A percentile compares a stretch with the other conserved stretches of the same genome.
Conservation (phyloP, 37 sponge, comb jelly and placozoan genomes). For the Amphimedon queenslandica region DNA sequence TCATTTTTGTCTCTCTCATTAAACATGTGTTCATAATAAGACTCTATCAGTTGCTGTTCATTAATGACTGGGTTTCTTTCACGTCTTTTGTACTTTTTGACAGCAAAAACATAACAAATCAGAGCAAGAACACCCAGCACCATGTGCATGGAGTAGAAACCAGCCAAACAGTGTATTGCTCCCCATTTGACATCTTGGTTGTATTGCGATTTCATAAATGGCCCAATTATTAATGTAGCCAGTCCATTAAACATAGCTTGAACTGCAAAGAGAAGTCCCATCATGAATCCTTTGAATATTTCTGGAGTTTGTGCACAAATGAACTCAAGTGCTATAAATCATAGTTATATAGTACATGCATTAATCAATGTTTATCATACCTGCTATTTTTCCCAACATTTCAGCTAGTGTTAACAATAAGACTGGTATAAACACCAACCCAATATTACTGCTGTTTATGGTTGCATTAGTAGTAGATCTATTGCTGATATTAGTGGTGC, state of each 20-base stretch:
- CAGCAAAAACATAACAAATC: constrained; percentile 9
- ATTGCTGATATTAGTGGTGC: not conserved
- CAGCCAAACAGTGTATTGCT: constrained; percentile 25
- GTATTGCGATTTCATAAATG: not conserved
- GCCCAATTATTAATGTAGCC: constrained; percentile 17
- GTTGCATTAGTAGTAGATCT: not conserved
- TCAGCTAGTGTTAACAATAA: constrained; percentile 34
- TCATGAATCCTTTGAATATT: constrained; percentile 49
- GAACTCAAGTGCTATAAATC: constrained; percentile 51
- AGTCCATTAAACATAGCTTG: constrained; percentile 42
- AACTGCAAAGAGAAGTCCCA: constrained; percentile 49
- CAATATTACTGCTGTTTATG: not conserved
- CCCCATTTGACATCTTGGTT: too few relatives aligned
- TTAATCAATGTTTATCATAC: constrained; percentile 17
- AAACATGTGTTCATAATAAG: constrained; percentile 17
- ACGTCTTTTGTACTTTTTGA: constrained; percentile 40
- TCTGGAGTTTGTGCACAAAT: constrained; percentile 52
- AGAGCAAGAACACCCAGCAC: constrained; percentile 10
- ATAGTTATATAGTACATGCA: not conserved
- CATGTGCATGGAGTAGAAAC: constrained; percentile 19
- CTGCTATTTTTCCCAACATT: constrained; percentile 31
- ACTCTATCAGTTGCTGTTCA: constrained; percentile 38
- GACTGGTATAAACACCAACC: constrained; percentile 11
- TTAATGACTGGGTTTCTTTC: constrained; percentile 38
- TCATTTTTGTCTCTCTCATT: not conserved